These are phyloP conservation scores for Pseudoatta argentina DNA, from an alignment of 1,140 invertebrate genomes.

Conservation along the genomic window DNA sequence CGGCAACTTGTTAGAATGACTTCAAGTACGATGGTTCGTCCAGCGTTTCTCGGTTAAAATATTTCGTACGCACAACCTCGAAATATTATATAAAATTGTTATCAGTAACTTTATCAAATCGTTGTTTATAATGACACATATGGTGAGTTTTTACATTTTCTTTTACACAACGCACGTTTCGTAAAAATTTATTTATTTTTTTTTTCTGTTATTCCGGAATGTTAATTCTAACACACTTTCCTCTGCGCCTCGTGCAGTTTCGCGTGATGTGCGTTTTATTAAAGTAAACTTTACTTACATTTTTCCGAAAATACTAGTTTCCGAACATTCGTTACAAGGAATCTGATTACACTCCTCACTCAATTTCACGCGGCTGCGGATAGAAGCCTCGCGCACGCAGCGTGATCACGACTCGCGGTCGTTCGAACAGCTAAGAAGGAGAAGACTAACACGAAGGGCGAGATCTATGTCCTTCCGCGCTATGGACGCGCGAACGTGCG, in stretches of 20 bases:
- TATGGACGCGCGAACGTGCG: constrained; percentile 47
- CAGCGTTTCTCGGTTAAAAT: not conserved
- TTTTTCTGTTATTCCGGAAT: not conserved
- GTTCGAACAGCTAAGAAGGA: not conserved
- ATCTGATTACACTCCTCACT: constrained; percentile 37
- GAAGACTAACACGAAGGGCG: constrained; percentile 35
- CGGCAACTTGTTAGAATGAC: not conserved
- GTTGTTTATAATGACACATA: not conserved
- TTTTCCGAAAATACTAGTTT: constrained; percentile 15
- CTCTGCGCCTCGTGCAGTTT: not conserved
- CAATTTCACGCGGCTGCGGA: constrained; percentile 27
- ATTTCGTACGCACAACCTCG: not conserved
- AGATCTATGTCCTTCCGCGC: constrained; percentile 59
- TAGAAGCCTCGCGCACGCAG: constrained; percentile 30
- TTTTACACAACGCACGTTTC: not conserved
- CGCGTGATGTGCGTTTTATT: not conserved
- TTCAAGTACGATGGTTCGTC: not conserved
- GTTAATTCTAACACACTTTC: not conserved
- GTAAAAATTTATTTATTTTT: not conserved
- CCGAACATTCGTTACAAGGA: constrained; percentile 11
- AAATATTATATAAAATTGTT: not conserved
- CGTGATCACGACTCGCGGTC: constrained; percentile 30
- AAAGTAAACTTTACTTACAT: not conserved
- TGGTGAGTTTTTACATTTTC: not conserved
- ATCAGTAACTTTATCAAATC: not conserved